Evolutionary conservation across 2,113 vertebrate species (phyloP), one percentile per base, ranked within the genome.

Genomic region (Beaufortia kweichowensis): DNA sequence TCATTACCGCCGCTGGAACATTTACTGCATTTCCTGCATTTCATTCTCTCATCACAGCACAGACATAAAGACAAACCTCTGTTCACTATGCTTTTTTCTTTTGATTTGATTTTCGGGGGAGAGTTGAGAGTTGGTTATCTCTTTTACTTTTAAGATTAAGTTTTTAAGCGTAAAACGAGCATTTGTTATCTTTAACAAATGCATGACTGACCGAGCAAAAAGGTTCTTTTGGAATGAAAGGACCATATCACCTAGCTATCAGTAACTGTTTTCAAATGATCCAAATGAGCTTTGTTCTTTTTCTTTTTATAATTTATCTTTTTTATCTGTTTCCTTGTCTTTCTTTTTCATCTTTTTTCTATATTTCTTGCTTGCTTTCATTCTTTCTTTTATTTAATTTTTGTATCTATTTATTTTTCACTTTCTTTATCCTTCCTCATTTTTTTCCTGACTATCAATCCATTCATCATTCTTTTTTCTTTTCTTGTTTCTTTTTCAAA

Each of bases 1-100:
- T 78, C 82, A 80, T 85, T 85, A 84, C 61, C 63, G 21, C 4
- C 29, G 26, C 71, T 75, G 71, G 26, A 67, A 56, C 26, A 57
- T 65, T 69, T 17, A 33, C 62, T 26, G 21, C 53, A 64, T 77
- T 81, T 66, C 72, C 79, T 57, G 56, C 66, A 67, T 56, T 56
- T 61, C 21, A 66, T 50, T 17, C 63, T 39, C 29, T 28, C 41
- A 24, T 76, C 66, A 17, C 19, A 29, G 57, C 50, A 15, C 55
- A 19, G 7, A 28, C 19, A 70, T 21, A 56, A 68, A 53, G 26
- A 73, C 19, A 62, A 75, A 81, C 12, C n/a, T 56, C 28, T 19
- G 9, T 19, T 31, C 33, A 28, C 11, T 65, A 53, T 26, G 21
- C 10, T n/a, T 53, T 43, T 4, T 11, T 17, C 10, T 75, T 75